Evolutionary conservation across 2,113 vertebrate species (phyloP), one percentile per base, ranked within the genome.

Genomic region (Carassius carassius): DNA sequence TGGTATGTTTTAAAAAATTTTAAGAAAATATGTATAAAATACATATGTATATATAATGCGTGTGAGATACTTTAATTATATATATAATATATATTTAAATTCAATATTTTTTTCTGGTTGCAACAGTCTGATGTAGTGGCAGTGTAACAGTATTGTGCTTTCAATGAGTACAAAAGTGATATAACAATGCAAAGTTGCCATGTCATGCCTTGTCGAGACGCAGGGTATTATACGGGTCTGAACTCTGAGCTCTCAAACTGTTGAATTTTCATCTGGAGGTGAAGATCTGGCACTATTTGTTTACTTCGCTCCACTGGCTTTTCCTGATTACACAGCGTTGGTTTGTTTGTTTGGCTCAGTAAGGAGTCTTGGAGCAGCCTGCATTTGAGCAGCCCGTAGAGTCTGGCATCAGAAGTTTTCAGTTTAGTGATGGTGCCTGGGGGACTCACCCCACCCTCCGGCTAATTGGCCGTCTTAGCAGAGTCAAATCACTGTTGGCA

Each of bases 271-370:
- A 4, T 69, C 82, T 19, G 32, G 14, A 7, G 58, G 17, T 44
- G 58, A 9, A 78, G 32, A 19, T 49, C 17, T 47, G 13, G 13
- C 14, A 23, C 35, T 32, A 8, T 81, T 49, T 12, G 14, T 67
- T 81, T 51, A 29, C 62, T 51, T 67, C 5, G 49, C 63, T 51
- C 10, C 16, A 4, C 62, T 54, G 12, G 44, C 25, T 69, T 54
- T 81, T n/a, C 44, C 0, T 0, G 14, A 81, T 17, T 44, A 51
- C 13, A 29, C 79, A 16, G 79, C n/a, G 12, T 62, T 78, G 6
- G 70, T 25, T 62, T 62, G 56, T 79, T 51, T 81, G 79, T 81
- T 69, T 32, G 62, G 25, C 79, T 81, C 58, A 6, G 37, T 79
- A 44, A 63, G 58, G n/a, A 63, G 78, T 79, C 79, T 54, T 69